These are phyloP conservation scores for Agapornis canus DNA, from an alignment of 2,797 vertebrate genomes.

Conservation along the genomic window DNA sequence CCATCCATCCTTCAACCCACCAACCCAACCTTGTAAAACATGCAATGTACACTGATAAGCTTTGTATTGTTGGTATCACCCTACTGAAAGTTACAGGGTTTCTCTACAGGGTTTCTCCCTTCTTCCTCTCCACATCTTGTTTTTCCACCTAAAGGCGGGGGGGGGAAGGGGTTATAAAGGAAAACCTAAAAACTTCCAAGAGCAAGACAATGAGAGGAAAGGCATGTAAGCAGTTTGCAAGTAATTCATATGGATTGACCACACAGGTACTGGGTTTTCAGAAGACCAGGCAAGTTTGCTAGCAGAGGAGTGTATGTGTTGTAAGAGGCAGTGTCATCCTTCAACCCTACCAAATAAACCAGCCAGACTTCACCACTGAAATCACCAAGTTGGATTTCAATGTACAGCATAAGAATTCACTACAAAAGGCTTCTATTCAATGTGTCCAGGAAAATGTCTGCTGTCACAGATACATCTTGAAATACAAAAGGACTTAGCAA, in stretches of 20 bases:
- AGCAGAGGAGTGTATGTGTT: neutral
- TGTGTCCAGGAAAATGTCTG: neutral
- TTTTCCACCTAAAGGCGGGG: neutral
- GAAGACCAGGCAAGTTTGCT: neutral
- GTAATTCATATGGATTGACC: neutral
- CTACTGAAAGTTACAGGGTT: slow-evolving; percentile 1
- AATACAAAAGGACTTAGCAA: slow-evolving; percentile 23
- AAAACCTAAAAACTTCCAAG: neutral
- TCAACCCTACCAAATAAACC: neutral
- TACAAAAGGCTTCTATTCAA: neutral
- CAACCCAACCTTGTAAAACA: neutral
- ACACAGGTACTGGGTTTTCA: neutral
- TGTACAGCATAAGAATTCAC: neutral
- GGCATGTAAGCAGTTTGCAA: neutral
- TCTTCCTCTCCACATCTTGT: neutral
- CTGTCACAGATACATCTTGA: neutral
- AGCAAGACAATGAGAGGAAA: neutral
- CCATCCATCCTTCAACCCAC: neutral
- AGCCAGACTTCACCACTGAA: neutral
- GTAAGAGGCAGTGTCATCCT: neutral
- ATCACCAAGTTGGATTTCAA: neutral
- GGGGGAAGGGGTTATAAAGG: no score
- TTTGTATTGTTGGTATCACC: neutral
- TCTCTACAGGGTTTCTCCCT: neutral
- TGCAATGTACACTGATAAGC: neutral